phyloP scores from a whole-genome alignment of 1,140 invertebrate genomes.

The Meloidogyne floridensis region DNA sequence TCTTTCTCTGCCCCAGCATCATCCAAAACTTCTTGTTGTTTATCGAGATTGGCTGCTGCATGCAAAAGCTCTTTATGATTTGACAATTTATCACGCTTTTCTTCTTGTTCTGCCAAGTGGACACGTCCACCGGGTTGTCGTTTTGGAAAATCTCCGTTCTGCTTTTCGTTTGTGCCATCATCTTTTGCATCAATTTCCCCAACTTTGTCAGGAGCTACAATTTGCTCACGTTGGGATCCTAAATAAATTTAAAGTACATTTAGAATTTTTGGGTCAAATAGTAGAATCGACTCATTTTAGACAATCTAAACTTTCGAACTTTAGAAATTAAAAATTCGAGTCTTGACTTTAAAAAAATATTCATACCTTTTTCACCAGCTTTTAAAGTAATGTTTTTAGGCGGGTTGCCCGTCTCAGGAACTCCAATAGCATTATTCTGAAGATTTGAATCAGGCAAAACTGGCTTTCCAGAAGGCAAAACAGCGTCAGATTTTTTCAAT shows the following conservation, averaged over 20 bases:
- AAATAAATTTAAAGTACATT: not conserved
- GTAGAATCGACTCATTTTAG: too few relatives aligned
- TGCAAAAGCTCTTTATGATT: slow-evolving; percentile 11
- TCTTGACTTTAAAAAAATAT: not conserved
- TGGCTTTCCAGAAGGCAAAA: not conserved
- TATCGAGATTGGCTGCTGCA: slow-evolving; percentile 12
- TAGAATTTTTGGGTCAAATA: too few relatives aligned
- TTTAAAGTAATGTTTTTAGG: not conserved
- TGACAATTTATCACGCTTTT: slow-evolving; percentile 5
- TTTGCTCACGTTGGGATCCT: not conserved
- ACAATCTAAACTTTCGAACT: not conserved
- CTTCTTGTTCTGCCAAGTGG: slow-evolving; percentile 1
- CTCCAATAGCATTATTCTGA: not conserved
- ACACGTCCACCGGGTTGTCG: not conserved
- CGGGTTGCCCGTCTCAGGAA: not conserved
- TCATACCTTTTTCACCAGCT: not conserved
- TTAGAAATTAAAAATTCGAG: not conserved
- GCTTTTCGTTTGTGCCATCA: not conserved
- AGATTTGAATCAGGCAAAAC: not conserved
- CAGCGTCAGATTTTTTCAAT: not conserved
- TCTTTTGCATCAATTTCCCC: not conserved
- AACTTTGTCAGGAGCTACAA: not conserved
- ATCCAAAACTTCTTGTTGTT: slow-evolving; percentile 4
- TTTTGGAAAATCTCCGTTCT: not conserved
- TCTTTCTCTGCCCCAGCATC: not conserved